Evolutionary conservation across 1,140 invertebrate genomes (phyloP), one percentile per base, ranked within the genome.

Genomic region (Drosophila subobscura): DNA sequence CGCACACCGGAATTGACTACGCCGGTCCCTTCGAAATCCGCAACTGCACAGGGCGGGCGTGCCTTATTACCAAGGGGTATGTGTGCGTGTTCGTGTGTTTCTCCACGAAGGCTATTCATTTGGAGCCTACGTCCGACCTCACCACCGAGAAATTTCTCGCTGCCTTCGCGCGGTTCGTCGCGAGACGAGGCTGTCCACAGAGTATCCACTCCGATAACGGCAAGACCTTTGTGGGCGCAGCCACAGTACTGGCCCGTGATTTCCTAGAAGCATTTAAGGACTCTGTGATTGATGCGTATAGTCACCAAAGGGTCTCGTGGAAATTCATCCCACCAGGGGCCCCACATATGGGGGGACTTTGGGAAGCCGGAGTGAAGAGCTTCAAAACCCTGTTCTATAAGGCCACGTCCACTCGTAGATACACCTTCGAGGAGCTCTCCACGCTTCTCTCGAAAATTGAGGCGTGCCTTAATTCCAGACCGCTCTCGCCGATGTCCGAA

Each of bases 91-190:
- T n/a, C n/a, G n/a, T 20, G 16, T 20, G 16, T 20, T 20, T 20
- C 16, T 0, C 16, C 16, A 20, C 16, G 16, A 20, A 20, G 16
- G 16, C 16, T 20, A 20, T 20, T 20, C 16, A 20, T 20, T 20
- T 20, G 16, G 16, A 20, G 16, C 1, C 16, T 20, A 20, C 16
- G 16, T 20, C 54, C 2, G 79, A 91, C 60, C 33, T 92, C 12
- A 77, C 79, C 5, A 86, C 91, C 5, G 79, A 88, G 49, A 68
- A 75, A 3, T 92, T 92, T 59, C 10, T 92, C 0, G 46, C 59
- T 8, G 75, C 83, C 3, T 79, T 92, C 5, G 72, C 71, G n/a
- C 66, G 91, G 5, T 92, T 92, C 65, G 52, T 84, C 5, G 41
- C 75, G 0, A 44, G 86, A n/a, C 49, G 91, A 42, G 91, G 91